Evolutionary conservation across 2,888 invertebrate species (phyloP).

Genomic region (Caenorhabditis japonica): DNA sequence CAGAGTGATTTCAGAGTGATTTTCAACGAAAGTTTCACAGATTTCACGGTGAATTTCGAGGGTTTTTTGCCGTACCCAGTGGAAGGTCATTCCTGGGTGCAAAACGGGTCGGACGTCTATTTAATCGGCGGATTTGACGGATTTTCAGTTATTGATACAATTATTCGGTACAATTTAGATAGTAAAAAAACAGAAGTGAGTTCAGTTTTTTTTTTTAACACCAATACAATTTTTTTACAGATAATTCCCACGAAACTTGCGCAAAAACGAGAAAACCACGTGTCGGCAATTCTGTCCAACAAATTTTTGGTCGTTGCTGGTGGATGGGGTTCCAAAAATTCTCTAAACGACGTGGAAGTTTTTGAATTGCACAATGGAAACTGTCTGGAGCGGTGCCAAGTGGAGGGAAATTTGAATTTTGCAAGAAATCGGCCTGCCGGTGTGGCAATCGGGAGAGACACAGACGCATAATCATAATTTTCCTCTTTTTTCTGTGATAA

Average conservation of each 20-base stretch:
- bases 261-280: slow-evolving; percentile 68
- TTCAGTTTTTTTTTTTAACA: background rate
- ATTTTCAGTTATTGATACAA: slow-evolving; percentile 44
- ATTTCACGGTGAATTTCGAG: slow-evolving; percentile 22
- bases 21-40: slow-evolving; percentile 36
- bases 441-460: slow-evolving; percentile 4
- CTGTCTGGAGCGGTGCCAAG: slow-evolving; percentile 10
- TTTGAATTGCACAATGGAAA: slow-evolving; percentile 46
- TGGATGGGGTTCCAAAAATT: slow-evolving; percentile 68
- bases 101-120: slow-evolving; percentile 5
- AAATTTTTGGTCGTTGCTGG: slow-evolving; percentile 63
- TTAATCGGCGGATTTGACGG: slow-evolving; percentile 67
- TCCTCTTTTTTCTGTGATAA: background rate
- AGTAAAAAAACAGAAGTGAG: slow-evolving; percentile 35
- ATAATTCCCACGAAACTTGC: slow-evolving; percentile 47
- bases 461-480: background rate
- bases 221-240: slow-evolving; percentile 25
- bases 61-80: slow-evolving; percentile 56
- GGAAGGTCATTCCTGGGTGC: slow-evolving; percentile 35
- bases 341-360: slow-evolving; percentile 58
- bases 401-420: slow-evolving; percentile 17
- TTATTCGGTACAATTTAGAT: slow-evolving; percentile 55
- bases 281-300: slow-evolving; percentile 42
- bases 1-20: slow-evolving; percentile 23
- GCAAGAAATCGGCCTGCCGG: slow-evolving; percentile 57